Percentiles rank a stretch among this genome's conserved stretches.
phyloP scores from a whole-genome alignment of 2,888 invertebrate species.

The Euplagia quadripunctaria region DNA sequence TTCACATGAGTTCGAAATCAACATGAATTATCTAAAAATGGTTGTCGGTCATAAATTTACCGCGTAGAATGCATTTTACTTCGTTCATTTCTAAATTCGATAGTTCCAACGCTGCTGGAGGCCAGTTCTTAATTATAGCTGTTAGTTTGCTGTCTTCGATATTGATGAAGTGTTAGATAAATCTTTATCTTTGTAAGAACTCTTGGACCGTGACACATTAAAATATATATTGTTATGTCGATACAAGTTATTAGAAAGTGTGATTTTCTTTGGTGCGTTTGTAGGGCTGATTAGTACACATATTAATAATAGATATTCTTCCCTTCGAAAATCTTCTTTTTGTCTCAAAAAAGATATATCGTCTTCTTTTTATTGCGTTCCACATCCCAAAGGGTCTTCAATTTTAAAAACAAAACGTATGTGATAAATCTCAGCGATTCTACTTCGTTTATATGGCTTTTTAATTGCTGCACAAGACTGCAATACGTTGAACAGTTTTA shows the following conservation, averaged over 20 bases:
- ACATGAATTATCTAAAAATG: conserved; percentile 47
- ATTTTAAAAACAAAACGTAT: no score
- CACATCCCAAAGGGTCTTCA: no score
- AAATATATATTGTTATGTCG: not conserved
- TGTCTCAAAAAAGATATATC: not conserved
- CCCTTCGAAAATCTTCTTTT: not conserved
- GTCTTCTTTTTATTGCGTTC: not conserved
- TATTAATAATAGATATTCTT: not conserved
- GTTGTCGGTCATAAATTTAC: conserved; percentile 30
- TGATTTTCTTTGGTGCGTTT: not conserved
- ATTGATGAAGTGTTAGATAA: conserved; percentile 12
- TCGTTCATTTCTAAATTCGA: conserved; percentile 34
- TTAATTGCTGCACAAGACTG: not conserved
- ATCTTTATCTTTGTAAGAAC: conserved; percentile 7
- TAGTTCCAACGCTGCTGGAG: conserved; percentile 16
- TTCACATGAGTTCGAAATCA: conserved; percentile 53
- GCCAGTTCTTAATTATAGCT: conserved; percentile 36
- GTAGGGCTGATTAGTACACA: not conserved
- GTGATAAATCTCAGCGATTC: not conserved
- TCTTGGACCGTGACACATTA: conserved; percentile 1
- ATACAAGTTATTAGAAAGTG: not conserved
- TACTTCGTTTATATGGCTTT: not conserved
- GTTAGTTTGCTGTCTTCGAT: conserved; percentile 20
- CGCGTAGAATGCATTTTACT: conserved; percentile 26
- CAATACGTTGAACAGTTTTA: not conserved